A percentile compares a stretch with the other conserved stretches of the same genome.
phyloP scores from a whole-genome alignment of 1,140 invertebrate genomes.

The Antheraea mylitta region DNA sequence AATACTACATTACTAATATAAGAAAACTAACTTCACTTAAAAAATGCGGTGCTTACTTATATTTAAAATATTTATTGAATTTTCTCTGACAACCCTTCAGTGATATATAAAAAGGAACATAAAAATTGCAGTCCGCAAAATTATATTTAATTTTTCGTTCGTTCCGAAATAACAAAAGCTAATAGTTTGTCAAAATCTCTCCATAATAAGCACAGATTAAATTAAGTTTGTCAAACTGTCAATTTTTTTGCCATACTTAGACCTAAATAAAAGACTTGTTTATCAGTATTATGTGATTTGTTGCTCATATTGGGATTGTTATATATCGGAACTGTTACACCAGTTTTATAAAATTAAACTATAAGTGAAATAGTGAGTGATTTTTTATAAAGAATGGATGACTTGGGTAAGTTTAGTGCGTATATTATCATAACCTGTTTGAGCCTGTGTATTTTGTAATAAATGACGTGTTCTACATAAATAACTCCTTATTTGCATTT shows the following conservation, averaged over 20 bases:
- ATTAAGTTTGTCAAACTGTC: constrained; percentile 10
- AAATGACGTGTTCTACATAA: constrained; percentile 53
- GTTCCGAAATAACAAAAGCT: no score
- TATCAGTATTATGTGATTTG: constrained; percentile 41
- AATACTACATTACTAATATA: no score
- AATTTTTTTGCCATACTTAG: constrained; percentile 47
- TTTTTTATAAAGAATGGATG: constrained; percentile 48
- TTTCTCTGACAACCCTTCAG: no score
- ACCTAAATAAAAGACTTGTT: constrained; percentile 31
- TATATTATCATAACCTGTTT: constrained; percentile 71
- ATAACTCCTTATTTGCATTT: constrained; percentile 28
- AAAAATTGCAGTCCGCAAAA: no score
- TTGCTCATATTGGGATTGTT: constrained; percentile 17
- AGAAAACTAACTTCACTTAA: no score
- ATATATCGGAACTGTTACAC: constrained; percentile 1
- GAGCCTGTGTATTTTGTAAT: constrained; percentile 21
- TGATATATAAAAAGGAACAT: no score
- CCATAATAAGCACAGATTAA: neutral
- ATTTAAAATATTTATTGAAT: no score
- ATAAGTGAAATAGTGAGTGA: neutral
- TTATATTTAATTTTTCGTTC: no score
- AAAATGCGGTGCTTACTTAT: no score
- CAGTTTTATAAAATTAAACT: constrained; percentile 10
- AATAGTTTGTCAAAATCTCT: neutral
- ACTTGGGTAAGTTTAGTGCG: constrained; percentile 58